Base-by-base conservation (phyloP, 2,797 vertebrate genomes). In the Catamblyrhynchus diadema region DNA sequence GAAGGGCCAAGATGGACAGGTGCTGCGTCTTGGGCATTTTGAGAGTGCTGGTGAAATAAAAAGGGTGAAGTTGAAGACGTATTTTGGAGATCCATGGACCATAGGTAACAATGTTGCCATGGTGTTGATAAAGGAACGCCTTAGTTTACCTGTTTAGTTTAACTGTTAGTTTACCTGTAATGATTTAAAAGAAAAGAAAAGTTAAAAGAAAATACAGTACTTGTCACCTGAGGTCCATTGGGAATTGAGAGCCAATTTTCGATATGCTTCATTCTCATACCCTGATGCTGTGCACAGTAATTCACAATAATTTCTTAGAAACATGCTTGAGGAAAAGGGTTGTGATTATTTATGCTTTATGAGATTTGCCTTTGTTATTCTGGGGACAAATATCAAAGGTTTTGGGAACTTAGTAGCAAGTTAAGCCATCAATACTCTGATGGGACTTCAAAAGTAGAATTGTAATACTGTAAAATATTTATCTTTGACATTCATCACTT, bases 361-460 rank as follows among this genome's bases (percentile, higher is more conserved):
- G 59, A 39, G 56, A 54, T 72, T 91, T 90, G 23, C 11, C 48
- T n/a, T 15, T 94, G 35, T 89, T 74, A 72, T 88, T 94, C 32
- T 67, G 41, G 22, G 59, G 45, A 70, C 9, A 41, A 48, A 35
- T 73, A 60, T 41, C 14, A 62, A 83, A 75, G 33, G 45, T 81
- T 79, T 86, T 13, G 35, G 41, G 41, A 92, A 83, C 8, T 74
- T 54, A 89, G 14, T 53, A 82, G 44, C 39, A 91, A 92, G 21
- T 33, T 48, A 75, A 81, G 20, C 32, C 14, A 30, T 79, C 0
- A 0, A 14, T 73, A 81, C 30, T 73, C 59, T 83, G 57, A 66
- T 42, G 39, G 30, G 53, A 83, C 47, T 86, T 94, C 47, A 73
- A 33, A 94, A 79, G 51, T 83, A 88, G 25, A 64, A 86, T 5